Evolutionary conservation across 2,113 vertebrate species (phyloP).

Genomic region (Clarias batrachus): DNA sequence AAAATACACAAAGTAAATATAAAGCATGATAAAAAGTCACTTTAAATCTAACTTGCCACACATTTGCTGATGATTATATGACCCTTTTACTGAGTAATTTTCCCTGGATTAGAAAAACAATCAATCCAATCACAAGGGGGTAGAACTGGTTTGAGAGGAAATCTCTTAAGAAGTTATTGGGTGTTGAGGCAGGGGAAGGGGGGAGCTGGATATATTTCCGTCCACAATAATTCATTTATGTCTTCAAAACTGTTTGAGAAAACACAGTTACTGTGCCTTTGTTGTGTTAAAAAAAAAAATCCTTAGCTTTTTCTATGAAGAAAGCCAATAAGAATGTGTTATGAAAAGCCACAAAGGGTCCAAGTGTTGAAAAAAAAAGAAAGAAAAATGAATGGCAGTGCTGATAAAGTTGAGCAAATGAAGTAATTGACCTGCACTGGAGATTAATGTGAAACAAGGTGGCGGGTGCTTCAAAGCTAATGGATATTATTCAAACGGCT

Average conservation of each 20-base stretch:
- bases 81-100: conserved; percentile 72
- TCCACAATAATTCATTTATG: conserved; percentile 79
- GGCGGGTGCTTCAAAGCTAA: conserved; percentile 90
- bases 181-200: conserved; percentile 46
- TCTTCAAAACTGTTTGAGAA: conserved; percentile 75
- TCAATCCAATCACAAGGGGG: conserved; percentile 71
- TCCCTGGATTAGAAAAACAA: conserved; percentile 77
- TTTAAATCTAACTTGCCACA: conserved; percentile 53
- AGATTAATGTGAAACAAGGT: conserved; percentile 97
- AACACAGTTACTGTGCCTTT: conserved; percentile 75
- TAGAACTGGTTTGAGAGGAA: conserved; percentile 65
- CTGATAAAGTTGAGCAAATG: conserved; percentile 90
- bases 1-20: conserved; percentile 28
- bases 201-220: conserved; percentile 68
- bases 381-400: conserved; percentile 81
- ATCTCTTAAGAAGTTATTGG: conserved; percentile 73
- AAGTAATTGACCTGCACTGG: conserved; percentile 92
- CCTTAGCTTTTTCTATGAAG: conserved; percentile 72
- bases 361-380: conserved; percentile 72
- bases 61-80: conserved; percentile 60
- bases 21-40: conserved; percentile 47
- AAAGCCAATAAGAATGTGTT: conserved; percentile 73
- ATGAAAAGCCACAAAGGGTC: conserved; percentile 81
- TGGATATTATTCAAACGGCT: conserved; percentile 89
- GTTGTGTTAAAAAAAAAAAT: conserved; percentile 70